Evolutionary conservation across 1,140 invertebrate genomes (phyloP).

Genomic region (Triops cancriformis): DNA sequence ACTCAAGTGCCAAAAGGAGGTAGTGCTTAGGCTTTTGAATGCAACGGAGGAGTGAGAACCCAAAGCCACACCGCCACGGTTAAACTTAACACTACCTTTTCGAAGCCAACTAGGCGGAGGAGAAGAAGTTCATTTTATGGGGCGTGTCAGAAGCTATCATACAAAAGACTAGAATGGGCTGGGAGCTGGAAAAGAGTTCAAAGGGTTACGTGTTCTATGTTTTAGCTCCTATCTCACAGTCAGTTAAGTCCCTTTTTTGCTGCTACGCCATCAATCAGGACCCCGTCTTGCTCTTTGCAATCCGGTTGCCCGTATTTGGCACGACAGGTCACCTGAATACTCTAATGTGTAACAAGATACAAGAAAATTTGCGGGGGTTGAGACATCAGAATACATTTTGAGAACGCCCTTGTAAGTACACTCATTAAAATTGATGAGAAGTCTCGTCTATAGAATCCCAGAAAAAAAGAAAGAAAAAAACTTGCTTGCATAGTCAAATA

Average conservation of each 20-base stretch:
- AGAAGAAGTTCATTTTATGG: not conserved
- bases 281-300: not conserved
- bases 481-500: not conserved
- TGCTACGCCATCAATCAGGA: not conserved
- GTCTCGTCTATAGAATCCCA: not conserved
- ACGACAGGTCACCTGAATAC: not conserved
- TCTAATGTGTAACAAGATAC: not conserved
- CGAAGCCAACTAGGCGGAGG: not conserved
- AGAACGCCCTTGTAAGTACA: not conserved
- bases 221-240: not conserved
- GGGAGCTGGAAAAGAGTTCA: constrained; percentile 7
- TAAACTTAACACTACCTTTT: constrained; percentile 1
- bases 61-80: not conserved
- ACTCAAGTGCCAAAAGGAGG: not conserved
- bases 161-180: not conserved
- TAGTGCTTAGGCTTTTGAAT: not conserved
- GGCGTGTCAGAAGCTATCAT: not conserved
- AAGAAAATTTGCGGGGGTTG: not conserved
- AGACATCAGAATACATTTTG: not conserved
- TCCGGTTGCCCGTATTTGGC: not conserved
- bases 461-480: not conserved
- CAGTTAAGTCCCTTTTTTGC: not conserved
- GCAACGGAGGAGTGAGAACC: not conserved
- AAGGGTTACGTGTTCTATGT: not conserved
- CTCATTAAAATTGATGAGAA: constrained; percentile 7